A percentile compares a stretch with the other conserved stretches of the same genome.
phyloP scores from a whole-genome alignment of 2,888 invertebrate species.

The Hedya salicella region DNA sequence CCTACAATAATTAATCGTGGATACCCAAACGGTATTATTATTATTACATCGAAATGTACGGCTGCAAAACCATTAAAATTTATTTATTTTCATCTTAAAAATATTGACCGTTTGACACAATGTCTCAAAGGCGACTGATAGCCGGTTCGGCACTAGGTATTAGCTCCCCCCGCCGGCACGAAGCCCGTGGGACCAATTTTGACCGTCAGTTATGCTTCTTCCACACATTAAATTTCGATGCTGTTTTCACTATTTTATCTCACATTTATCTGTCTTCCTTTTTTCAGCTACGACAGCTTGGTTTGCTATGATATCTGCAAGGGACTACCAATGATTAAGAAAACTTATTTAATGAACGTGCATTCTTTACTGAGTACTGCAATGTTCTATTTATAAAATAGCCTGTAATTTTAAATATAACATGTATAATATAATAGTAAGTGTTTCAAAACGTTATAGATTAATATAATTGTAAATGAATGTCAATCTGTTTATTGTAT shows the following conservation, averaged over 20 bases:
- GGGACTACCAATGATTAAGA: slow-evolving; percentile 3
- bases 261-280: slow-evolving; percentile 49
- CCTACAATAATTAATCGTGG: too few species aligned
- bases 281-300: slow-evolving; percentile 85
- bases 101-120: too few species aligned
- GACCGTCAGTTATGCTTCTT: too few species aligned
- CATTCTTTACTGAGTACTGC: slow-evolving; percentile 28
- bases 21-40: too few species aligned
- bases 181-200: too few species aligned
- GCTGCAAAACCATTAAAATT: too few species aligned
- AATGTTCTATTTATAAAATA: slow-evolving; percentile 23
- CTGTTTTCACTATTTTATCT: slow-evolving; percentile 11
- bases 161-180: too few species aligned
- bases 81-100: too few species aligned
- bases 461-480: slow-evolving; percentile 5
- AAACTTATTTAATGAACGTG: neutral
- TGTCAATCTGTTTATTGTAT: neutral
- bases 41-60: too few species aligned
- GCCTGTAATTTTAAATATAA: neutral
- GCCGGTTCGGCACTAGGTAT: too few species aligned
- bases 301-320: slow-evolving; percentile 71
- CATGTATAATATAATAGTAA: slow-evolving; percentile 6
- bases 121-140: too few species aligned
- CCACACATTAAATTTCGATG: too few species aligned
- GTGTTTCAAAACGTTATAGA: slow-evolving; percentile 1